Evolutionary conservation across 2,888 invertebrate genomes (phyloP).

Genomic region (Halictus quadricinctus): DNA sequence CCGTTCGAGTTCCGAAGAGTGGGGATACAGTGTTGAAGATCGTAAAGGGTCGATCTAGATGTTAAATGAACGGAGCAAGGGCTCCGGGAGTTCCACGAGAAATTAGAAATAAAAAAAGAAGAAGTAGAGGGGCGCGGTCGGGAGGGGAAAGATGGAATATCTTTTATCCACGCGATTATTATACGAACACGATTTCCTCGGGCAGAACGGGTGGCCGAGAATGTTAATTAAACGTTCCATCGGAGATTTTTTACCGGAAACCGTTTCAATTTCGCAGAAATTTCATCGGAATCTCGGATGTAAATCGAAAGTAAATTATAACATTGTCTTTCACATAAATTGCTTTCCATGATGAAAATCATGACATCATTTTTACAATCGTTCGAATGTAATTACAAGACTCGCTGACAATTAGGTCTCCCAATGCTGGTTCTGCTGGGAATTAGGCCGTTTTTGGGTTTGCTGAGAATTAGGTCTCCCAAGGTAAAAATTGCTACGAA

Average conservation of each 20-base stretch:
- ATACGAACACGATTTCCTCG: constrained; percentile 31
- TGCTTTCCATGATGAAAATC: background rate
- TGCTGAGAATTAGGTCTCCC: no score
- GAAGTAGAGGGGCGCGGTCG: background rate
- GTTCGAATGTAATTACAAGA: no score
- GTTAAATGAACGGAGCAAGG: constrained; percentile 19
- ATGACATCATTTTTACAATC: background rate
- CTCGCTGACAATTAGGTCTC: no score
- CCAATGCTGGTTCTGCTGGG: no score
- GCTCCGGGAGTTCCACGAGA: background rate
- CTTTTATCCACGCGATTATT: constrained; percentile 33
- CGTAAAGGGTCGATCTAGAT: constrained; percentile 20
- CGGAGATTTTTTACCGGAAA: constrained; percentile 22
- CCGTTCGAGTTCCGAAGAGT: background rate
- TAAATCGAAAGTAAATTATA: constrained; percentile 24
- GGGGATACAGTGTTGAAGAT: constrained; percentile 19
- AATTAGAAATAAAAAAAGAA: background rate
- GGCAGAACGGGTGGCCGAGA: constrained; percentile 22
- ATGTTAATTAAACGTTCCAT: constrained; percentile 46
- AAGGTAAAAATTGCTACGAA: no score
- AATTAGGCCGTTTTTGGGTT: no score
- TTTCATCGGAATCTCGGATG: constrained; percentile 25
- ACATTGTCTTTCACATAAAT: background rate
- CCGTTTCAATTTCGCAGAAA: constrained; percentile 41
- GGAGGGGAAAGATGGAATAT: background rate